Evolutionary conservation across 2,797 vertebrate species (phyloP), one percentile per base, ranked within the genome.

Genomic region (Hippoglossus hippoglossus): DNA sequence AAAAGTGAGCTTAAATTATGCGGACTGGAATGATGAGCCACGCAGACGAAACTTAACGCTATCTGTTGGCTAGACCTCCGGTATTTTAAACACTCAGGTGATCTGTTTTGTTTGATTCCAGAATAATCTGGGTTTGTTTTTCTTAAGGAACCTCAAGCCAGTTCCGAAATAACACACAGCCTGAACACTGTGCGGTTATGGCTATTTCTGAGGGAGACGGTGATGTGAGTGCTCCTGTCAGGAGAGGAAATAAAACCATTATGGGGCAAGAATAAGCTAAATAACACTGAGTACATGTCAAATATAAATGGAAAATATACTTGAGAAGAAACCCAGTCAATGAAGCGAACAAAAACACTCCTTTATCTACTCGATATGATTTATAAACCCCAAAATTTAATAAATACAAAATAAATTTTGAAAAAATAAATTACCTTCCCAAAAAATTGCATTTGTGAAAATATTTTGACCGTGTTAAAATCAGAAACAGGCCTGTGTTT

Each of bases 161-260:
- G 58, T 56, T 85, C 52, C 59, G n/a, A 83, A 85, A 83, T 86
- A 72, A 70, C 78, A 71, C 49, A 57, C 64, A 80, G 70, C 60
- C 73, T 82, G 50, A 69, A 58, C 55, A 53, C 36, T 34, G 18
- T 83, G 77, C 5, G 39, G 62, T 68, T 84, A 75, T 2, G 19
- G 59, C 72, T 49, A 64, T 75, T 78, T 80, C 57, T 49, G 47
- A 28, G 65, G 54, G 21, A 63, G 56, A 64, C 50, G 49, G 22
- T 61, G 67, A 84, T 65, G 67, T 59, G 72, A 86, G 63, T 68
- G 60, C 46, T 79, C 36, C 47, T 75, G 74, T 83, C 77, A 80
- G 64, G 68, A 31, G 51, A 80, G 69, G 67, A 87, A 82, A 85
- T 83, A 78, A 77, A 82, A 81, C 28, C 59, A 81, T 67, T 63